Percentiles rank a stretch among this genome's conserved stretches.
phyloP scores from a whole-genome alignment of 2,113 vertebrate genomes.

The Cyphomyrus discorhynchus region DNA sequence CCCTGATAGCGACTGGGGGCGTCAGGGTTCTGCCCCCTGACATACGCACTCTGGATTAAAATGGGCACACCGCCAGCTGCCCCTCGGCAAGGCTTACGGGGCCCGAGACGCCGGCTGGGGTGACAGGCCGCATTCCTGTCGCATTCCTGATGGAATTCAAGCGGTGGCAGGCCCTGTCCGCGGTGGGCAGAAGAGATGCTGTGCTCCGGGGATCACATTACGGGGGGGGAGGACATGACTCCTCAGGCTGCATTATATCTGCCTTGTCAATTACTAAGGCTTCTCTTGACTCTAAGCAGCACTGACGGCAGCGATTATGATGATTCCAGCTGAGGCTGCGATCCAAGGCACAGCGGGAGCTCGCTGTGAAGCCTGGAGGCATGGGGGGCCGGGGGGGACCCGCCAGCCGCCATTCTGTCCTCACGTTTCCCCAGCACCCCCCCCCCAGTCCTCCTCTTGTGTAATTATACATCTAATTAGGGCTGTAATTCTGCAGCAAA shows the following conservation, averaged over 20 bases:
- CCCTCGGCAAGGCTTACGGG: neutral
- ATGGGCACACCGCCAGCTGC: neutral
- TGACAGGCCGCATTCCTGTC: neutral
- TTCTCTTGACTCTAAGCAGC: slow-evolving; percentile 34
- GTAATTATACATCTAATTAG: slow-evolving; percentile 27
- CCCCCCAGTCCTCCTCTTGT: neutral
- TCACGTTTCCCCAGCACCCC: slow-evolving; percentile 4
- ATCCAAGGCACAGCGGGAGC: slow-evolving; percentile 3
- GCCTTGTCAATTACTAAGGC: slow-evolving; percentile 10
- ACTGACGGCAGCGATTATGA: slow-evolving; percentile 24
- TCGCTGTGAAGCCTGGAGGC: slow-evolving; percentile 20
- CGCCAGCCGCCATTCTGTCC: neutral
- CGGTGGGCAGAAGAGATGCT: neutral
- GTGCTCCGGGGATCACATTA: neutral
- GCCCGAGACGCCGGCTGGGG: neutral
- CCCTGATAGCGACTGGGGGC: neutral
- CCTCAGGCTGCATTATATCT: neutral
- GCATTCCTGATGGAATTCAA: neutral
- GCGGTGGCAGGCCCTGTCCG: neutral
- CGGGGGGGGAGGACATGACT: neutral
- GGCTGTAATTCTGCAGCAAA: neutral
- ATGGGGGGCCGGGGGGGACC: neutral
- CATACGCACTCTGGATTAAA: neutral
- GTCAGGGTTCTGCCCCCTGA: neutral
- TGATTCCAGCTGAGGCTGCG: slow-evolving; percentile 25